Conservation (phyloP, 1,140 invertebrate genomes). For the Plodia interpunctella region DNA sequence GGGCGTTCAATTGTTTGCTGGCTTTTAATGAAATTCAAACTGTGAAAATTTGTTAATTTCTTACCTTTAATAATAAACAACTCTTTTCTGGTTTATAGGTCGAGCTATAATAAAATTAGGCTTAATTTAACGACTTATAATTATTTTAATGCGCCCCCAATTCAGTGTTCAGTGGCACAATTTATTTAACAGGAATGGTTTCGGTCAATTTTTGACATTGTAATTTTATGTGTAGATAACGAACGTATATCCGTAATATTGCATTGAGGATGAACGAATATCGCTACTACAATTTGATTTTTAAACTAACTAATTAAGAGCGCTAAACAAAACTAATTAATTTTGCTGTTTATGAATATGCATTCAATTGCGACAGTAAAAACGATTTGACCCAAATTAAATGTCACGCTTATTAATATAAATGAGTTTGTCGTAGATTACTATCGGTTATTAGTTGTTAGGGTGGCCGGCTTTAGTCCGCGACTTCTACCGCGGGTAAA, state of each 20-base stretch:
- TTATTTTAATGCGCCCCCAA: not conserved
- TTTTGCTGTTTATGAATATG: not conserved
- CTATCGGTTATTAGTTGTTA: too few species aligned
- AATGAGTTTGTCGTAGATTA: not conserved
- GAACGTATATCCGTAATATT: not conserved
- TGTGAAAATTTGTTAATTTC: too few species aligned
- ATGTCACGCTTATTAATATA: conserved; percentile 1
- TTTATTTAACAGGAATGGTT: not conserved
- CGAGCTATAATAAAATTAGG: not conserved
- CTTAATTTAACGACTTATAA: not conserved
- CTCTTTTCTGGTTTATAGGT: not conserved
- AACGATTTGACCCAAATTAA: conserved; percentile 3
- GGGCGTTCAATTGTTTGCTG: too few species aligned
- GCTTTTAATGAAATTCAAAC: too few species aligned
- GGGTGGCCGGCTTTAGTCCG: too few species aligned
- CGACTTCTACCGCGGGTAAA: too few species aligned
- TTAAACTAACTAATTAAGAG: not conserved
- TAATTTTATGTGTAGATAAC: too few species aligned
- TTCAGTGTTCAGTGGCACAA: not conserved
- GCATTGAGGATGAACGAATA: not conserved
- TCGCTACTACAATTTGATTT: not conserved
- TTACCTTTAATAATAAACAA: not conserved
- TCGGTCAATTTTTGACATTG: too few species aligned
- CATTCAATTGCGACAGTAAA: conserved; percentile 1
- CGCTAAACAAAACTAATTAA: conserved; percentile 6